Conservation (phyloP, 1,140 invertebrate species). For the Brachionus rubens region DNA sequence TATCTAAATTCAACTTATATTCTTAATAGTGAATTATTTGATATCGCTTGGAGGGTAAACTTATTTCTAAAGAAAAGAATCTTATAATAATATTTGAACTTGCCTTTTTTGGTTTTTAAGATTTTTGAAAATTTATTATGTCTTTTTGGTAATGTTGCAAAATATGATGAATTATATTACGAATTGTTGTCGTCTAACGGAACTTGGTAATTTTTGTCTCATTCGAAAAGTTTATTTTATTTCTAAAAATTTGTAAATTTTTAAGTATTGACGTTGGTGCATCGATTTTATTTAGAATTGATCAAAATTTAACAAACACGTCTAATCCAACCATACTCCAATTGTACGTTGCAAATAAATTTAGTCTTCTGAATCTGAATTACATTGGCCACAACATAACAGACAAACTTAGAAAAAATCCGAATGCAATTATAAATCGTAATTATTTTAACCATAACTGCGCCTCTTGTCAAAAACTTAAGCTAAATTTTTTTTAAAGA, state of each 20-base stretch:
- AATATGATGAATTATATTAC: not conserved
- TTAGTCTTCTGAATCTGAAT: not conserved
- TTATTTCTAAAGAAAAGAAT: not conserved
- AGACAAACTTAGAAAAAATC: not conserved
- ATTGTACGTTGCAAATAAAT: not conserved
- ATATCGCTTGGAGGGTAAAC: not conserved
- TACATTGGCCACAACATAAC: not conserved
- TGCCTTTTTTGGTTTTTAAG: not conserved
- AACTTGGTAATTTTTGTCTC: not conserved
- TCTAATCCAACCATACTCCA: not conserved
- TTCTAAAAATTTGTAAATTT: too few species aligned
- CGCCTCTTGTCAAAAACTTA: not conserved
- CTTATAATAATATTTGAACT: not conserved
- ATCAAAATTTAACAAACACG: not conserved
- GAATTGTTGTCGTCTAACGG: not conserved
- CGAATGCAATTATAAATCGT: not conserved
- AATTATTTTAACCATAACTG: too few species aligned
- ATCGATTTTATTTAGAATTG: not conserved
- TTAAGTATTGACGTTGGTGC: not conserved
- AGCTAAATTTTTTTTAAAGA: not conserved
- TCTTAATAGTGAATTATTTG: not conserved
- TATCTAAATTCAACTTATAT: conserved; percentile 10
- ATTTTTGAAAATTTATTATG: not conserved
- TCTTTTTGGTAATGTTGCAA: not conserved
- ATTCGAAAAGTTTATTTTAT: too few species aligned